phyloP scores from a whole-genome alignment of 2,113 vertebrate species.

The Oreochromis niloticus region DNA sequence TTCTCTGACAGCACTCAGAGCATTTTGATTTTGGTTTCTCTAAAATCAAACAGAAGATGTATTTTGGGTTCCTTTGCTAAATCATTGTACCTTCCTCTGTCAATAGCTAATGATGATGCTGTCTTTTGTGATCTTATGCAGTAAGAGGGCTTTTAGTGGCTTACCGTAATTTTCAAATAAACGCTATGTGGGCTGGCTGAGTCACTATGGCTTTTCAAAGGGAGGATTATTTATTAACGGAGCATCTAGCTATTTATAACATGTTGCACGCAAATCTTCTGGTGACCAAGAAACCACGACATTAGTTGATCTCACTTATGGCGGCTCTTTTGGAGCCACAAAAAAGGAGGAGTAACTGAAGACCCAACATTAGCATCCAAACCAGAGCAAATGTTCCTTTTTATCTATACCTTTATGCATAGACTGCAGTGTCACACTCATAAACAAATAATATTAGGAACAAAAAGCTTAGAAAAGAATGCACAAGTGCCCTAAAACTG shows the following conservation, averaged over 20 bases:
- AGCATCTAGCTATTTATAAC: not conserved
- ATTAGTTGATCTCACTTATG: not conserved
- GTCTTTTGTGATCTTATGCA: slow-evolving; percentile 6
- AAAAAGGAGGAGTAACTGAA: not conserved
- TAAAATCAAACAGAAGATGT: not conserved
- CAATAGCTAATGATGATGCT: not conserved
- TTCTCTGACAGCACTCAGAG: not conserved
- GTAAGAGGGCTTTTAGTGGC: slow-evolving; percentile 21
- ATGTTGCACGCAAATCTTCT: not conserved
- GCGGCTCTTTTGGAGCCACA: not conserved
- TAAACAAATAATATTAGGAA: not conserved
- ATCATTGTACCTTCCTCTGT: not conserved
- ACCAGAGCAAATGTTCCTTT: not conserved
- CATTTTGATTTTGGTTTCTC: not conserved
- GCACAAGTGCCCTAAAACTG: not conserved
- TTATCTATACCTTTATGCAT: not conserved
- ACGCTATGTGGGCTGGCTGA: slow-evolving; percentile 39
- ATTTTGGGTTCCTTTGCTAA: not conserved
- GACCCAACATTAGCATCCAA: not conserved
- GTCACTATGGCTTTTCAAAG: slow-evolving; percentile 30
- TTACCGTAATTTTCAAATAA: slow-evolving; percentile 21
- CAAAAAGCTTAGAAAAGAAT: not conserved
- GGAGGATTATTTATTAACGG: not conserved
- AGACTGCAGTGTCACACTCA: not conserved
- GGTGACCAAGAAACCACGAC: not conserved